These are phyloP conservation scores for Zelostemma sp. DNA, from an alignment of 1,140 invertebrate species.

Conservation along the genomic window DNA sequence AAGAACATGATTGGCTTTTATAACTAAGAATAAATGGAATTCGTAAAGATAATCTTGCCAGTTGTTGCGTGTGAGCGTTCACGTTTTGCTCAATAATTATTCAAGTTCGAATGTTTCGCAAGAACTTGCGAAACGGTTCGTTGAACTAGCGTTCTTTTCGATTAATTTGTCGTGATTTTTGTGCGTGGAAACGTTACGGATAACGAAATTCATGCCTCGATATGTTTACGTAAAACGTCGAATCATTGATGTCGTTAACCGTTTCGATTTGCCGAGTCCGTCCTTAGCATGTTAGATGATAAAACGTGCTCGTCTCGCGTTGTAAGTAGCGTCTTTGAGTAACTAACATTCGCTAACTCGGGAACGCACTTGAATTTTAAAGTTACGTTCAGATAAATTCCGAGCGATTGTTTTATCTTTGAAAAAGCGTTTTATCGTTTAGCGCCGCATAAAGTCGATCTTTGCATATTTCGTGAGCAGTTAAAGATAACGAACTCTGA, in stretches of 20 bases:
- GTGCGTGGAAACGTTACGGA: not conserved
- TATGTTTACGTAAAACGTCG: not conserved
- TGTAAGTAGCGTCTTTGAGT: constrained; percentile 64
- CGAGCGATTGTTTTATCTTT: not conserved
- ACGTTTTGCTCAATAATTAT: too few species aligned
- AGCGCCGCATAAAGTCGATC: too few species aligned
- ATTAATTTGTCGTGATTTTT: constrained; percentile 5
- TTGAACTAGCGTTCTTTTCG: not conserved
- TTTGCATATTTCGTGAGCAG: too few species aligned
- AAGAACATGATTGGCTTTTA: too few species aligned
- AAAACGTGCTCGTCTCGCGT: constrained; percentile 59
- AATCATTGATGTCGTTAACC: constrained; percentile 1
- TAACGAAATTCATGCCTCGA: not conserved
- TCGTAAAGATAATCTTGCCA: too few species aligned
- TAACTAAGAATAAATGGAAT: not conserved
- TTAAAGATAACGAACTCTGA: constrained; percentile 9
- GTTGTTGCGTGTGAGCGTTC: too few species aligned
- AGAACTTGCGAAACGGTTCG: not conserved
- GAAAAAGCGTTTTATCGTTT: not conserved
- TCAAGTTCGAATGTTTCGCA: too few species aligned
- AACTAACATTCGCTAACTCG: constrained; percentile 63
- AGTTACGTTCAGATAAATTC: constrained; percentile 18
- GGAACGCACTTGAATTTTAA: constrained; percentile 8
- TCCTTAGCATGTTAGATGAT: constrained; percentile 56
- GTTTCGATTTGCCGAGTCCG: constrained; percentile 20